Conservation (phyloP, 2,113 vertebrate genomes). For the Alligator sinensis region DNA sequence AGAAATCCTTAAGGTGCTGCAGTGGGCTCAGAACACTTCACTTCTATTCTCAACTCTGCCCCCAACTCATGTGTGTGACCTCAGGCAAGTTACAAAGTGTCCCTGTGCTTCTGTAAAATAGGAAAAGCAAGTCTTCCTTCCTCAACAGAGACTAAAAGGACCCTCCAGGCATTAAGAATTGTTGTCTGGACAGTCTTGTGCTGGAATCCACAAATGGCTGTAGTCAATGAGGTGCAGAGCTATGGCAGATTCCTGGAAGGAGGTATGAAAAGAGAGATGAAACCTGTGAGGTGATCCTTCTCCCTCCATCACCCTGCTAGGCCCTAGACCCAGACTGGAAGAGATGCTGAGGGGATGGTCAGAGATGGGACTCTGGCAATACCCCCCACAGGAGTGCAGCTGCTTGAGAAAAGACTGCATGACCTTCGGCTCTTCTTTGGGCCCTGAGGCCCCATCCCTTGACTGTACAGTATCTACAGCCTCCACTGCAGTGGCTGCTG, state of each 20-base stretch:
- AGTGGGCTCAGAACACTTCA: neutral
- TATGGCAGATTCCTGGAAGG: neutral
- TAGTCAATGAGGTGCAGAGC: neutral
- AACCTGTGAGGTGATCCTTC: neutral
- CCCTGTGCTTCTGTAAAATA: neutral
- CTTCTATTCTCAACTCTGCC: neutral
- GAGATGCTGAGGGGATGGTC: neutral
- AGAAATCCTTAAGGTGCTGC: neutral
- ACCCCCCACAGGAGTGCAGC: neutral
- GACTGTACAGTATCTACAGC: neutral
- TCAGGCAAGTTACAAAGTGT: neutral
- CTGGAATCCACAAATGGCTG: neutral
- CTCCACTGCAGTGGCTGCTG: too few species aligned
- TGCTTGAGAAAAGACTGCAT: neutral
- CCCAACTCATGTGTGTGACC: neutral
- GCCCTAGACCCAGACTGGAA: too few species aligned
- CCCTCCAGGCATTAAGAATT: neutral
- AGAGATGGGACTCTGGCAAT: neutral
- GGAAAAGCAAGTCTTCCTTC: neutral
- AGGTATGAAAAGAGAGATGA: neutral
- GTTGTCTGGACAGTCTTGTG: neutral
- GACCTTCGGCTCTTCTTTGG: neutral
- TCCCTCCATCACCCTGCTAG: too few species aligned
- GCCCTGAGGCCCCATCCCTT: neutral
- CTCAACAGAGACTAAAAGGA: neutral